Percentiles rank a stretch among this genome's conserved stretches.
phyloP scores from a whole-genome alignment of 2,797 vertebrate genomes.

The Acipenser transmontanus region DNA sequence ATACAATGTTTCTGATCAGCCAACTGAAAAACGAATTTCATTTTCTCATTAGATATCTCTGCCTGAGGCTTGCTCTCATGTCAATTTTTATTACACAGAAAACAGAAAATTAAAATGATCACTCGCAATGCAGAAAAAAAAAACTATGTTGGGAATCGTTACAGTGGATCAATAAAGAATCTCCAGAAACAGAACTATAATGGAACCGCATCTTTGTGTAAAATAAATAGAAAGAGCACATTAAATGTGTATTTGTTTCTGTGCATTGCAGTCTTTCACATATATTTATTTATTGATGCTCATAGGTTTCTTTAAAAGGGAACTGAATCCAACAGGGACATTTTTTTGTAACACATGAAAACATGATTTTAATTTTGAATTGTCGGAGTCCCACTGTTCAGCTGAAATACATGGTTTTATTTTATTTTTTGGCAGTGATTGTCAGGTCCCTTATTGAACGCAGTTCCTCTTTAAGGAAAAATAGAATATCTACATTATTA shows the following conservation, averaged over 20 bases:
- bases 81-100: slow-evolving; percentile 97
- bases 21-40: slow-evolving; percentile 99
- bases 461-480: no score
- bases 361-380: no score
- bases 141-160: slow-evolving; percentile 75
- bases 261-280: slow-evolving; percentile 34
- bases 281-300: no score
- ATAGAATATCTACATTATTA: no score
- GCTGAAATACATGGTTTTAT: no score
- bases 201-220: slow-evolving; percentile 35
- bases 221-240: slow-evolving; percentile 50
- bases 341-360: no score
- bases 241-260: slow-evolving; percentile 51
- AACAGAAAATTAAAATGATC: slow-evolving; percentile 95
- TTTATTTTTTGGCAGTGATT: no score
- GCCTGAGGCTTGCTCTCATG: slow-evolving; percentile 85
- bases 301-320: no score
- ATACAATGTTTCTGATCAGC: slow-evolving; percentile 99
- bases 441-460: no score
- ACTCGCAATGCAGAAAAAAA: slow-evolving; percentile 54
- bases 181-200: slow-evolving; percentile 20
- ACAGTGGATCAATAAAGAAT: slow-evolving; percentile 48
- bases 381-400: no score
- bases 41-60: slow-evolving; percentile 93
- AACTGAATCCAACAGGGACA: no score